Evolutionary conservation across 1,140 invertebrate genomes (phyloP).

Genomic region (Drosophila tsacasi): DNA sequence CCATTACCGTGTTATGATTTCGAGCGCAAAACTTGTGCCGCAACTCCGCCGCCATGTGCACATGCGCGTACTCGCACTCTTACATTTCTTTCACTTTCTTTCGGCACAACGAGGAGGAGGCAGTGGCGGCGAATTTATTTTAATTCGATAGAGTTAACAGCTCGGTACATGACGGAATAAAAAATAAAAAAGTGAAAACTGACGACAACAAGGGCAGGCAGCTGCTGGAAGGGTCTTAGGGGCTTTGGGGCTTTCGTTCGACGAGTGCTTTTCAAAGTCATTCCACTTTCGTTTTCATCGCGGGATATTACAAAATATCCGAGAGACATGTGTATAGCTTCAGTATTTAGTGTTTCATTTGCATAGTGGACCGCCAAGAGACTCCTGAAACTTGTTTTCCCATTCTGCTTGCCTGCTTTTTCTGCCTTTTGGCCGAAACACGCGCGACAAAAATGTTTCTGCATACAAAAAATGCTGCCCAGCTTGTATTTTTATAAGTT

Average conservation of each 20-base stretch:
- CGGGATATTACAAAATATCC: slow-evolving; percentile 72
- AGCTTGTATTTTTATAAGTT: slow-evolving; percentile 62
- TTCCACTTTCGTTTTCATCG: slow-evolving; percentile 72
- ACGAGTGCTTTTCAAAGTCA: slow-evolving; percentile 66
- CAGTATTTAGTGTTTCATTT: slow-evolving; percentile 69
- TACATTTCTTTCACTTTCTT: slow-evolving; percentile 59
- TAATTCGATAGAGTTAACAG: slow-evolving; percentile 75
- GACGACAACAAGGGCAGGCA: slow-evolving; percentile 64
- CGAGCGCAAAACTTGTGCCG: slow-evolving; percentile 56
- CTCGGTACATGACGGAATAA: slow-evolving; percentile 53
- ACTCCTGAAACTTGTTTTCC: slow-evolving; percentile 70
- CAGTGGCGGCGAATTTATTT: slow-evolving; percentile 41
- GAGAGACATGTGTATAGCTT: slow-evolving; percentile 45
- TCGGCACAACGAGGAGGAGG: slow-evolving; percentile 4
- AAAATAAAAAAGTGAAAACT: slow-evolving; percentile 62
- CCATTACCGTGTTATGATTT: slow-evolving; percentile 56
- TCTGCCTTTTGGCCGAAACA: slow-evolving; percentile 42
- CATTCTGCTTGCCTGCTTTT: slow-evolving; percentile 26
- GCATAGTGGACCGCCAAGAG: slow-evolving; percentile 66
- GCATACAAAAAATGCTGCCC: slow-evolving; percentile 62
- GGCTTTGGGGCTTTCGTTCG: slow-evolving; percentile 20
- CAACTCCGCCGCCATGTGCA: slow-evolving; percentile 53
- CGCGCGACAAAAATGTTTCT: slow-evolving; percentile 71
- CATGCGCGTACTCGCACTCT: slow-evolving; percentile 20
- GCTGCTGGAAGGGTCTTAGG: slow-evolving; percentile 34